These are phyloP conservation scores for Cybosia mesomella DNA, from an alignment of 2,888 invertebrate genomes.

Conservation along the genomic window DNA sequence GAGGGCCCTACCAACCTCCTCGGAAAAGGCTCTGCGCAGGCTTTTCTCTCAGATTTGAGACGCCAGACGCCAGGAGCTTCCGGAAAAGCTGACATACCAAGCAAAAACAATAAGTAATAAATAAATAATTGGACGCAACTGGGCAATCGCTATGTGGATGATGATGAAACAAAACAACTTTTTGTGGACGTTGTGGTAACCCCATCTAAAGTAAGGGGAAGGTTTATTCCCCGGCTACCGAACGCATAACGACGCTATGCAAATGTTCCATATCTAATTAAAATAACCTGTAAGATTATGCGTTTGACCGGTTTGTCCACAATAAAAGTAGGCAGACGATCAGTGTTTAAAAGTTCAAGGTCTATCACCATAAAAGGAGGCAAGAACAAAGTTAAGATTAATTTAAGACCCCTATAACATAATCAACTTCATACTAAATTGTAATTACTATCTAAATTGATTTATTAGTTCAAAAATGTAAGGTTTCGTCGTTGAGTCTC, in stretches of 20 bases:
- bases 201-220: no score
- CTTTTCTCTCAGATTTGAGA: no score
- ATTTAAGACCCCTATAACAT: constrained; percentile 7
- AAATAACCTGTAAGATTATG: background rate
- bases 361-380: background rate
- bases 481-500: no score
- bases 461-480: background rate
- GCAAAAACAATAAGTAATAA: no score
- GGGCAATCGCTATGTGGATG: no score
- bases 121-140: no score
- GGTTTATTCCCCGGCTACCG: background rate
- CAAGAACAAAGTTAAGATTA: background rate
- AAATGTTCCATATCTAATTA: background rate
- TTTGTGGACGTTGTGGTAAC: no score
- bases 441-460: background rate
- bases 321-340: background rate
- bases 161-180: no score
- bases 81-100: no score
- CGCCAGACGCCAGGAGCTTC: no score
- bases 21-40: no score
- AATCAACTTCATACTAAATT: background rate
- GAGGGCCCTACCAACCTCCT: no score
- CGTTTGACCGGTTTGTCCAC: background rate
- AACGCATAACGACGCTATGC: background rate
- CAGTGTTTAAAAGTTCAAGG: background rate